A percentile compares a stretch with the other conserved stretches of the same genome.
Conservation (phyloP, 2,113 vertebrate genomes). For the Scalopus aquaticus region DNA sequence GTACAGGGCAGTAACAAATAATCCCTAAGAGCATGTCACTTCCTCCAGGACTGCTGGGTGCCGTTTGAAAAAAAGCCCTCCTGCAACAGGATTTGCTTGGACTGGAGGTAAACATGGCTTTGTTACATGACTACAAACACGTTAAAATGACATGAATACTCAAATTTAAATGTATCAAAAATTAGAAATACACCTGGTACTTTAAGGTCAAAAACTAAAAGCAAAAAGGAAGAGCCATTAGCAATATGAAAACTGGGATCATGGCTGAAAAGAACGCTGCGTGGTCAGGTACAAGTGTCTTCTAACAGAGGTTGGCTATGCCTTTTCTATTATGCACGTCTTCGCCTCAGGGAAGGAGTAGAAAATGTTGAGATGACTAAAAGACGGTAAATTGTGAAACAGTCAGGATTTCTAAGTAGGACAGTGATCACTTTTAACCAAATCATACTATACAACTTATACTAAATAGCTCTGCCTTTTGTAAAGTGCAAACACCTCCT, state of each 20-base stretch:
- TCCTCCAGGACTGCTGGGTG: neutral
- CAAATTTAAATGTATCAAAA: neutral
- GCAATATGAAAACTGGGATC: neutral
- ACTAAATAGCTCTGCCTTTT: neutral
- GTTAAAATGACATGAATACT: neutral
- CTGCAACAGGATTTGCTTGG: too few species aligned
- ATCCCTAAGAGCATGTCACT: neutral
- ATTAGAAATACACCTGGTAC: neutral
- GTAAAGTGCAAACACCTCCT: accelerated
- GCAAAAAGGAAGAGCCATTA: neutral
- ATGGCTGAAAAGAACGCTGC: accelerated
- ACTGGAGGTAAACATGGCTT: neutral
- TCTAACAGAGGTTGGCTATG: neutral
- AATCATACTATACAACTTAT: too few species aligned
- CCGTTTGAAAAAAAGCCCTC: too few species aligned
- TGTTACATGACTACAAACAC: neutral
- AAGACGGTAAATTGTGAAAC: neutral
- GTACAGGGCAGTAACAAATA: neutral
- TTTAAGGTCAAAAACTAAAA: neutral
- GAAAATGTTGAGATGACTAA: neutral
- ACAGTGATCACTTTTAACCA: neutral
- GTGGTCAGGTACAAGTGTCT: neutral
- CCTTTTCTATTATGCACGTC: neutral
- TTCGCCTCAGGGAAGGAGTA: neutral
- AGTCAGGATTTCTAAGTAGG: neutral